These are phyloP conservation scores for Stenopsyche tienmushanensis DNA, from an alignment of 1,140 invertebrate genomes.

Conservation along the genomic window DNA sequence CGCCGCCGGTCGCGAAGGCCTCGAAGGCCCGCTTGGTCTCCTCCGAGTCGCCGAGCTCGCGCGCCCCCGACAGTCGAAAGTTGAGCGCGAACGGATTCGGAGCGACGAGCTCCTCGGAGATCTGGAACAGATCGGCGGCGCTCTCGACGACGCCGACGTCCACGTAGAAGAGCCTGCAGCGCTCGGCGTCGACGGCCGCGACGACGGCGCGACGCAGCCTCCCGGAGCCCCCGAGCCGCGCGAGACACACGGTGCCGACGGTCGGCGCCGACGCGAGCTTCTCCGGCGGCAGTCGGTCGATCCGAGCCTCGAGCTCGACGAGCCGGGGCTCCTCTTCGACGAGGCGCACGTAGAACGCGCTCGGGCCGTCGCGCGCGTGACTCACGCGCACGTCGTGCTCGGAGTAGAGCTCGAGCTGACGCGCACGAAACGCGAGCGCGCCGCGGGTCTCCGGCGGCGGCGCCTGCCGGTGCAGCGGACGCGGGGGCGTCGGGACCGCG, in stretches of 20 bases:
- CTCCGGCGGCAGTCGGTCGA: no score
- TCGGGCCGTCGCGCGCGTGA: constrained; percentile 73
- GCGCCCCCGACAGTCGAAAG: constrained; percentile 68
- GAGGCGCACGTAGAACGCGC: constrained; percentile 69
- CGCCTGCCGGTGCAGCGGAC: neutral
- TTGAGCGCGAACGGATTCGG: constrained; percentile 71
- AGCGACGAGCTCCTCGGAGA: constrained; percentile 67
- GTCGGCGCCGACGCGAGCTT: constrained; percentile 62
- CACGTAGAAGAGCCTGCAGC: constrained; percentile 71
- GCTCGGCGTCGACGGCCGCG: constrained; percentile 61
- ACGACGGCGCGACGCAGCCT: constrained; percentile 72
- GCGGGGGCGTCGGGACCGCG: no score
- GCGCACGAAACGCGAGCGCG: constrained; percentile 56
- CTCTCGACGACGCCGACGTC: constrained; percentile 76
- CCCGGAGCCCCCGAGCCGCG: constrained; percentile 59
- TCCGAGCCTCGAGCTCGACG: constrained; percentile 56
- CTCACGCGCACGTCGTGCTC: constrained; percentile 69
- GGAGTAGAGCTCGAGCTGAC: constrained; percentile 59
- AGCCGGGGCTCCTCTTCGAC: constrained; percentile 69
- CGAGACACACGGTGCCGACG: constrained; percentile 71
- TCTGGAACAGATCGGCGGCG: constrained; percentile 68
- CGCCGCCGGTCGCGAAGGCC: constrained; percentile 61
- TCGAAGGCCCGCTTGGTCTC: constrained; percentile 71
- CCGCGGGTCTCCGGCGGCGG: neutral
- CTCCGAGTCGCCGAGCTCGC: constrained; percentile 63